phyloP scores from a whole-genome alignment of 2,888 invertebrate species.

The Rugalucina vietnamica region DNA sequence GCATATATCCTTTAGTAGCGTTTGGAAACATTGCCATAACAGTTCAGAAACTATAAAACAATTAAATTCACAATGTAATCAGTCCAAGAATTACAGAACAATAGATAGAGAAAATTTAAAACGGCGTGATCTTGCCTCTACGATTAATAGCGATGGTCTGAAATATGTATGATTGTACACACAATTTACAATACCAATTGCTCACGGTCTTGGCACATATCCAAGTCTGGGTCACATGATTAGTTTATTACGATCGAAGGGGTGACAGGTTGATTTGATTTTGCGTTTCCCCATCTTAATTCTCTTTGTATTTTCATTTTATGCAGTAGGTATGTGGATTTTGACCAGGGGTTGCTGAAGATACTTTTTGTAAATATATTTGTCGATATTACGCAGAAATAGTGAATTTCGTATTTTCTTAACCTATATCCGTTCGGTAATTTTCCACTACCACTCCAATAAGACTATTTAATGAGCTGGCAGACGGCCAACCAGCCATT shows the following conservation, averaged over 20 bases:
- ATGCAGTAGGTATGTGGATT: neutral
- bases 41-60: neutral
- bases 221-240: conserved; percentile 72
- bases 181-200: conserved; percentile 57
- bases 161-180: conserved; percentile 40
- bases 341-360: no score
- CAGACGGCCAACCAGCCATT: conserved; percentile 48
- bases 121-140: neutral
- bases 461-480: conserved; percentile 32
- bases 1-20: conserved; percentile 80
- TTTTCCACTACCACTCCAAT: neutral
- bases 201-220: conserved; percentile 73
- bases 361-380: neutral
- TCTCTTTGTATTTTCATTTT: neutral
- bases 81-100: neutral
- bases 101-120: neutral
- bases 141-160: conserved; percentile 66
- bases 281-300: neutral
- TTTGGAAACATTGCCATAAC: conserved; percentile 80
- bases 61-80: neutral
- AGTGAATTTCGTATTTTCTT: neutral
- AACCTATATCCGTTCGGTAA: neutral
- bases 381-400: neutral
- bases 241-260: conserved; percentile 46
- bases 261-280: neutral